Conservation (phyloP, 2,113 vertebrate species). For the Colaptes auratus region DNA sequence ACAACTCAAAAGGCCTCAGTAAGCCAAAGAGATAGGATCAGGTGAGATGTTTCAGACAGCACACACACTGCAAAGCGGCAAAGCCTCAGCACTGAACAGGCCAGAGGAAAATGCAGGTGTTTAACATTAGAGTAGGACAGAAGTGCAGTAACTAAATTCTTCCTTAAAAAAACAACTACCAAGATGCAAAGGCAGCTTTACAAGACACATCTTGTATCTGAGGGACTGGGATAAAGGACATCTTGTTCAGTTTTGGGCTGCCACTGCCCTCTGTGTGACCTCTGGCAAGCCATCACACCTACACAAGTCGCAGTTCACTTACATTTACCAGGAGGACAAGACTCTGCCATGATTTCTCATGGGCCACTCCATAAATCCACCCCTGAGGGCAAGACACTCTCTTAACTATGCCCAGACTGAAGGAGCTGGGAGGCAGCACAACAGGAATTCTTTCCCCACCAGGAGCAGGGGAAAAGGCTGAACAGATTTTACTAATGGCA, state of each 20-base stretch:
- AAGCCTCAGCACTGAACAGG: not conserved
- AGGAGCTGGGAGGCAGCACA: not conserved
- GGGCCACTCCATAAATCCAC: not conserved
- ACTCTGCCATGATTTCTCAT: not conserved
- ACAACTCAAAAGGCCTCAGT: not conserved
- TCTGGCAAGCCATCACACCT: not conserved
- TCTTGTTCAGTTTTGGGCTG: not conserved
- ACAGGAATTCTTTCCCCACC: not conserved
- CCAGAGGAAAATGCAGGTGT: not conserved
- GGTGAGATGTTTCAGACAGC: not conserved
- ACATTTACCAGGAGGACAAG: not conserved
- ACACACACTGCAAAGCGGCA: not conserved
- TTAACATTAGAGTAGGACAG: not conserved
- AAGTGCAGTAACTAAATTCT: not conserved
- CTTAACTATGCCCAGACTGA: not conserved
- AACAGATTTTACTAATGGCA: not conserved
- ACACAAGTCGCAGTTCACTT: not conserved
- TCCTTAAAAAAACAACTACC: not conserved
- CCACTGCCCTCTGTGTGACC: not conserved
- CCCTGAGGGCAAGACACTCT: not conserved
- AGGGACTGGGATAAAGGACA: not conserved
- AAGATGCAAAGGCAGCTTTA: not conserved
- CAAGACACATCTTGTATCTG: not conserved
- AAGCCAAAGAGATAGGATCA: not conserved
- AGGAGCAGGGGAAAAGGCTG: rapidly evolving